Evolutionary conservation across 1,140 invertebrate species (phyloP), one percentile per base, ranked within the genome.

Genomic region (Aleiodes sp.): DNA sequence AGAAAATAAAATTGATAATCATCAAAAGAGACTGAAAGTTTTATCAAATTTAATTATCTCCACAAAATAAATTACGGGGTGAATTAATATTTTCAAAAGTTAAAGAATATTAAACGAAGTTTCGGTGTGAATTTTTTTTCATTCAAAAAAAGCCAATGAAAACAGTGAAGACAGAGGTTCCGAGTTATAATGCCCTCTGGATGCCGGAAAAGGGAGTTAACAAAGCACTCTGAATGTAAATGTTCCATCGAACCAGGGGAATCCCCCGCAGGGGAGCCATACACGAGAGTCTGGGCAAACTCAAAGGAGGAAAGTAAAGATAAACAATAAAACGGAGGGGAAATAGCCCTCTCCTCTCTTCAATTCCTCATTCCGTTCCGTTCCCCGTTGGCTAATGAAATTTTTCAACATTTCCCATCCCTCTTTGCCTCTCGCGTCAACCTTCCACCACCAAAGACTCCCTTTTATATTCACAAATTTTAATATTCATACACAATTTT

Each of bases 141-240:
- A n/a, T n/a, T n/a, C n/a, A n/a, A n/a, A n/a, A n/a, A n/a, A n/a
- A n/a, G n/a, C n/a, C n/a, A n/a, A n/a, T n/a, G n/a, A n/a, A n/a
- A n/a, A n/a, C n/a, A n/a, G n/a, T 12, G 57, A 60, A 60, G 57
- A 62, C 14, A n/a, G 33, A 59, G 24, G n/a, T 26, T 62, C 16
- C n/a, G 59, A 62, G 28, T 62, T 62, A 62, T 62, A 62, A 62
- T 62, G 10, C 29, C 10, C 28, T 35, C 12, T 62, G 31, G n/a
- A 62, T 62, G 29, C 12, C 59, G 8, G 12, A 33, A 62, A 24
- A 39, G 67, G 46, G 67, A 66, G 70, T 70, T 72, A 76, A 74
- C 77, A 75, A 77, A 72, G 68, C 70, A 74, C 77, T 78, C 65
- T 76, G 66, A 75, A 76, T 78, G 73, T 76, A 75, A 77, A 78